Base-by-base conservation (phyloP, 2,113 vertebrate species). In the Leptodactylus fuscus region DNA sequence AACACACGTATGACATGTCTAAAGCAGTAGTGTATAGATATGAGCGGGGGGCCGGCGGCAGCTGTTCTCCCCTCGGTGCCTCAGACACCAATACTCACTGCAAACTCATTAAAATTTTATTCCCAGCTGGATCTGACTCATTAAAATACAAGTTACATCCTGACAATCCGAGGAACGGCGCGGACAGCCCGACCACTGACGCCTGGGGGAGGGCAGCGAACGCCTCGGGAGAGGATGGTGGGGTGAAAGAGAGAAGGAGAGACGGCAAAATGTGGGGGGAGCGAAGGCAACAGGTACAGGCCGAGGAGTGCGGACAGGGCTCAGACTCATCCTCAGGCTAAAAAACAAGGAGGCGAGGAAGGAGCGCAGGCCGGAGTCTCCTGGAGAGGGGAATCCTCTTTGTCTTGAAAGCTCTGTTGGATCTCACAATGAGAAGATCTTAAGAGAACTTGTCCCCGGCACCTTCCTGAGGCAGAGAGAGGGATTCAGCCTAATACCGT, bases 41-140 rank as follows among this genome's bases (percentile, higher is more conserved):
- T 32, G 60, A 32, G 83, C 65, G 29, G 60, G 84, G 83, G 83
- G 41, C 24, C 16, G 60, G 77, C 76, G 34, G 18, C 78, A 75
- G 80, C 85, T 78, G 51, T 18, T 83, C 77, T 22, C 84, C 46
- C 81, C 78, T 83, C 60, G 51, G 32, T 67, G 83, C 55, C 34
- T 16, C 77, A 65, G 77, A 85, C 76, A 73, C 77, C 84, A 58
- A 76, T 80, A 85, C 84, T 81, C 77, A 71, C 49, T 82, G 55
- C 34, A 67, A 89, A 86, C 88, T 92, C 91, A 92, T 91, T 92
- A 92, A 93, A 91, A 90, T 88, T 87, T 84, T 88, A 90, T 76
- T 88, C 88, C 88, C 82, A 44, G 90, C 87, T 88, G 88, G 90
- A 89, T 62, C 86, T 88, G 87, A 89, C 87, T 88, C 90, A 89